These are phyloP conservation scores for Etheostoma nigrum DNA, from an alignment of 2,797 vertebrate species.

Conservation along the genomic window DNA sequence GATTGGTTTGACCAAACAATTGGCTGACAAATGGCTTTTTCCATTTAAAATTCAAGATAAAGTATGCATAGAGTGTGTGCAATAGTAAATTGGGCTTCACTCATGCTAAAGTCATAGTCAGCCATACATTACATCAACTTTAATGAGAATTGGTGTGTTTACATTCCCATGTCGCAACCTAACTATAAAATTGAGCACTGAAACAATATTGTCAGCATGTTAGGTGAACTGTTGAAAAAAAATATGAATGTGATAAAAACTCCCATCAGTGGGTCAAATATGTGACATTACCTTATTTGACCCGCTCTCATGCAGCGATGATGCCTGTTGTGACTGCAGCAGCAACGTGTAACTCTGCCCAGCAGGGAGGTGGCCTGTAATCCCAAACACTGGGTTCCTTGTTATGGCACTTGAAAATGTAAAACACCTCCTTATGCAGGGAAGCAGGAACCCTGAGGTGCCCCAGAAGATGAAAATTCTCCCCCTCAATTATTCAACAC, in stretches of 20 bases:
- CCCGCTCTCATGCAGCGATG: neutral
- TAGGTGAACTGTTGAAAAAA: neutral
- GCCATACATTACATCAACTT: too few species aligned
- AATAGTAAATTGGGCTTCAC: too few species aligned
- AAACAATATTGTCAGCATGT: neutral
- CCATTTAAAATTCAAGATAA: too few species aligned
- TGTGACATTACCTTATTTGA: constrained; percentile 12
- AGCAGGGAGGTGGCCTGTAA: constrained; percentile 23
- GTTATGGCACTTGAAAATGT: constrained; percentile 38
- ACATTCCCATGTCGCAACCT: neutral
- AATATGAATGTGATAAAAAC: neutral
- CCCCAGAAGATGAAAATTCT: constrained; percentile 55
- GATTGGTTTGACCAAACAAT: too few species aligned
- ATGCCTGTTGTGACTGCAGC: constrained; percentile 24
- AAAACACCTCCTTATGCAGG: constrained; percentile 52
- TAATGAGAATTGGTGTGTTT: neutral
- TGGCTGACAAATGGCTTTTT: too few species aligned
- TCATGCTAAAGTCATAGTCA: too few species aligned
- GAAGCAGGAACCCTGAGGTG: constrained; percentile 29
- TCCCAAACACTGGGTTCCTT: constrained; percentile 34
- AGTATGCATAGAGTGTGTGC: too few species aligned
- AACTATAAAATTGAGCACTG: neutral
- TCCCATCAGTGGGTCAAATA: constrained; percentile 6
- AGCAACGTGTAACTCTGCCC: constrained; percentile 34
- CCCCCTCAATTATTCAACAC: constrained; percentile 72